Base-by-base conservation (phyloP, 2,888 invertebrate species). In the Meiosimyza platycephala region DNA sequence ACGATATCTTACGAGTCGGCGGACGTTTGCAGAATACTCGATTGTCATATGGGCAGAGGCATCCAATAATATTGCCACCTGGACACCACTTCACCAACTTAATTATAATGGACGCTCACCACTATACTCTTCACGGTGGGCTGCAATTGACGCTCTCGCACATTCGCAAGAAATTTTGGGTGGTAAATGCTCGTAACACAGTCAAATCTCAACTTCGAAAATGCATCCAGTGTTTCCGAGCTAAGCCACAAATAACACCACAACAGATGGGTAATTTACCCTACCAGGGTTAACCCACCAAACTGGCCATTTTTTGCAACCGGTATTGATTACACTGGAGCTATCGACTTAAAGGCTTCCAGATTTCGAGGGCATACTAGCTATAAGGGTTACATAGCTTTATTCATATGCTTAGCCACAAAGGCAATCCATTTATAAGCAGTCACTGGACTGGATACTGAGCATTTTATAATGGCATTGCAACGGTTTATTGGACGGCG, bases 401-500 rank as follows among this genome's bases (percentile, higher is more conserved):
- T 74, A 16, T 75, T 75, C 13, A 67, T 75, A 50, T 74, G 74
- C 16, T 75, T n/a, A n/a, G n/a, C n/a, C n/a, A n/a, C n/a, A n/a
- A n/a, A n/a, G n/a, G n/a, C n/a, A n/a, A n/a, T n/a, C 9, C 70
- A 76, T 50, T 48, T 62, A 6, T 60, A 66, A 51, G 52, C 6
- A 15, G 65, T 33, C 7, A 70, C 62, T 6, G 70, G 16, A n/a
- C 15, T 59, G 7, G 13, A 48, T 15, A 16, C 57, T 16, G 55
- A 55, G 40, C 28, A 28, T 40, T 75, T 74, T 55, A 28, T 72
- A 15, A 51, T 33, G 28, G 60, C 69, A 7, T 55, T 51, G 6
- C 48, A 59, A 28, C 22, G 69, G 2, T 76, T 76, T 51, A 68
- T 75, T 47, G 73, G 70, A 4, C 63, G 63, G 6, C 62, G 72